A percentile compares a stretch with the other conserved stretches of the same genome.
These are phyloP conservation scores for Halichoerus grypus DNA, from an alignment of 2,113 vertebrate genomes.

Conservation along the genomic window DNA sequence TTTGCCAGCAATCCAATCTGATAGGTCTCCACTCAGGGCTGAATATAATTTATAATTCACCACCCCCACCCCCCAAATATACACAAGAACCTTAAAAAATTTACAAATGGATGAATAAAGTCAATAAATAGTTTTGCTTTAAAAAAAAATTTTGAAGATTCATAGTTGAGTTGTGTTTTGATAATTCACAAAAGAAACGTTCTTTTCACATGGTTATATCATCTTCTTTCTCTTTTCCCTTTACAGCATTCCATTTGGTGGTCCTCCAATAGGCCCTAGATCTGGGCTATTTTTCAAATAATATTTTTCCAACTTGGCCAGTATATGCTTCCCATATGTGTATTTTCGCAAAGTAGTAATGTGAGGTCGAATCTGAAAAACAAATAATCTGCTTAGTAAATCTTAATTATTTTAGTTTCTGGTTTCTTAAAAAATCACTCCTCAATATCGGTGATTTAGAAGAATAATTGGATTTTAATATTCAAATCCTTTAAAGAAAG, in stretches of 20 bases:
- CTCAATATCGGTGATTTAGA: background rate
- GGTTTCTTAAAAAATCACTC: background rate
- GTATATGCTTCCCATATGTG: slow-evolving; percentile 98
- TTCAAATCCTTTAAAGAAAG: slow-evolving; percentile 34
- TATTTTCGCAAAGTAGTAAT: slow-evolving; percentile 98
- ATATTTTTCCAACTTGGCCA: slow-evolving; percentile 99
- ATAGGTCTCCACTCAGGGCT: slow-evolving; percentile 88
- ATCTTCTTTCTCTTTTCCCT: slow-evolving; percentile 57
- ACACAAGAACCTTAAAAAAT: slow-evolving; percentile 91
- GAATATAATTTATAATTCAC: slow-evolving; percentile 88
- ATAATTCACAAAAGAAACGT: slow-evolving; percentile 89
- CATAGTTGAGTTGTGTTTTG: slow-evolving; percentile 93
- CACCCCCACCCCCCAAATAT: slow-evolving; percentile 88
- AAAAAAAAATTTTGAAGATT: slow-evolving; percentile 89
- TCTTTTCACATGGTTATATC: slow-evolving; percentile 73
- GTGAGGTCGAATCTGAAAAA: slow-evolving; percentile 96
- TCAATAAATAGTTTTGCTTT: slow-evolving; percentile 91
- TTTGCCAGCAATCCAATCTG: slow-evolving; percentile 93
- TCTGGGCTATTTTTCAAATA: slow-evolving; percentile 99
- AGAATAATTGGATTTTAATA: background rate
- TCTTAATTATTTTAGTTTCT: background rate
- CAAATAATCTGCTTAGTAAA: slow-evolving; percentile 58
- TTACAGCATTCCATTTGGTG: slow-evolving; percentile 97
- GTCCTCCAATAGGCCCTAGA: slow-evolving; percentile 96
- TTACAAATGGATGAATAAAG: slow-evolving; percentile 92